phyloP scores from a whole-genome alignment of 1,140 invertebrate species.

The Littorina saxatilis region DNA sequence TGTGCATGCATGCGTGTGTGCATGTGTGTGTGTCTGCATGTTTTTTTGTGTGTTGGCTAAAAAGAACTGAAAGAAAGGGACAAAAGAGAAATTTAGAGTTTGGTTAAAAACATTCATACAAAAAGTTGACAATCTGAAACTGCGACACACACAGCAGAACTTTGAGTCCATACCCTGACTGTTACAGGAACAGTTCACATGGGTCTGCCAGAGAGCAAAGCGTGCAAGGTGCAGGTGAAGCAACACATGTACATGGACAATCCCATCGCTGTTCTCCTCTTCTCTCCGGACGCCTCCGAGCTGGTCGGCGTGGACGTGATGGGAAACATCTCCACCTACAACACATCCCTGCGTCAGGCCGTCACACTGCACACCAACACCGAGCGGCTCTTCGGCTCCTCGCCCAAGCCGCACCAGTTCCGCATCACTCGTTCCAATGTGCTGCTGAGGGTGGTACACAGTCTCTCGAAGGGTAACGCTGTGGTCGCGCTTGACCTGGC shows the following conservation, averaged over 20 bases:
- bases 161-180: no score
- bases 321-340: not conserved
- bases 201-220: not conserved
- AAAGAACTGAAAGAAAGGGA: no score
- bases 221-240: constrained; percentile 12
- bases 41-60: no score
- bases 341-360: not conserved
- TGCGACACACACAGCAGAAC: no score
- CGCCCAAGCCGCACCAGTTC: constrained; percentile 2
- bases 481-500: constrained; percentile 38
- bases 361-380: not conserved
- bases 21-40: no score
- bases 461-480: not conserved
- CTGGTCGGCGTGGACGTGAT: constrained; percentile 5
- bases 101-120: no score
- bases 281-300: not conserved
- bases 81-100: no score
- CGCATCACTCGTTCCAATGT: constrained; percentile 19
- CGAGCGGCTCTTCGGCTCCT: not conserved
- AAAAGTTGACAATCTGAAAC: no score
- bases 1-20: no score
- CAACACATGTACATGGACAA: constrained; percentile 22
- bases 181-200: not conserved
- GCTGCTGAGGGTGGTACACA: not conserved
- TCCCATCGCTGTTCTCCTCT: not conserved